A percentile compares a stretch with the other conserved stretches of the same genome.
Conservation (phyloP, 2,797 vertebrate genomes). For the Cirrhinus mrigala region DNA sequence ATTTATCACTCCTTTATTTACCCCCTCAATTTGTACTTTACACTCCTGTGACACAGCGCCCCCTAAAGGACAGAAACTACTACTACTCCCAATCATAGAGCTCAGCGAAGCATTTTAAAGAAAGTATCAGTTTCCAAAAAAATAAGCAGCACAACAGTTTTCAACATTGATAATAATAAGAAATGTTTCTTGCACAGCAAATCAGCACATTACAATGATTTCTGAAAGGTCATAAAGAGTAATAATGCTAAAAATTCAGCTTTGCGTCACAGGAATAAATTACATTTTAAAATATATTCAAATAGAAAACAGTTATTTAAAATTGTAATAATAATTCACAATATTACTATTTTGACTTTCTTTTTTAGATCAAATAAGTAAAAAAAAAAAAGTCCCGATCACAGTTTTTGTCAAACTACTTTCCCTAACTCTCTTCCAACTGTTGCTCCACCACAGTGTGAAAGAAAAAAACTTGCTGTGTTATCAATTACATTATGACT, state of each 20-base stretch:
- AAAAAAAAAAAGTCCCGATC: too few species aligned
- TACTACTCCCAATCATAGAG: background rate
- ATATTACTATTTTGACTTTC: too few species aligned
- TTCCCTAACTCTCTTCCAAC: background rate
- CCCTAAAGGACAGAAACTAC: slow-evolving; percentile 19
- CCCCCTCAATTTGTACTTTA: background rate
- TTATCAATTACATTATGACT: background rate
- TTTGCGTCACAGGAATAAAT: background rate
- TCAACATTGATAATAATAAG: background rate
- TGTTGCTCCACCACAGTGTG: background rate
- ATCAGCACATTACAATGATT: background rate
- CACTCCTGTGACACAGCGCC: slow-evolving; percentile 21
- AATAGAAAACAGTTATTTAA: too few species aligned
- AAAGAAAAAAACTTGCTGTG: background rate
- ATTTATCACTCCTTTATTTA: slow-evolving; percentile 58
- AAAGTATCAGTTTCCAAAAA: background rate
- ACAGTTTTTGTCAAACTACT: too few species aligned
- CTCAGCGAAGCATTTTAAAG: background rate
- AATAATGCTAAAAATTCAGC: background rate
- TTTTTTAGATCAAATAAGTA: too few species aligned
- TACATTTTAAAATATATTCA: background rate
- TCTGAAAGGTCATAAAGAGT: background rate
- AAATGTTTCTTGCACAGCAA: background rate
- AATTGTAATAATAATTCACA: background rate
- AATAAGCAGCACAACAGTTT: background rate